Evolutionary conservation across 2,113 vertebrate species (phyloP).

Genomic region (Phylloscopus trochilus): DNA sequence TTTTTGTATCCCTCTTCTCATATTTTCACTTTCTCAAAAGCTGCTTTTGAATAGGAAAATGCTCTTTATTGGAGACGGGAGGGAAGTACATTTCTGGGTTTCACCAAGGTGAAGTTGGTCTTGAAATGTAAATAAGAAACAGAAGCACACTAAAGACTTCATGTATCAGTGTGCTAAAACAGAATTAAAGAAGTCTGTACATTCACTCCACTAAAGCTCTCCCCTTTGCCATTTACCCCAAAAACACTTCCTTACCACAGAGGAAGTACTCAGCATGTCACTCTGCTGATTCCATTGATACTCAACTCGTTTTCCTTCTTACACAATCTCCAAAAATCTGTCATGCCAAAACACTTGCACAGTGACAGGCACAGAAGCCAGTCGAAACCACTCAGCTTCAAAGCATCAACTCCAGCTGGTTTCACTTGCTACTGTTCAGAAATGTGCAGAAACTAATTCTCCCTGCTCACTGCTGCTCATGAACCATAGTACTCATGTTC

Average conservation of each 20-base stretch:
- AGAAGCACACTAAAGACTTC: not conserved
- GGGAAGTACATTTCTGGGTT: accelerated
- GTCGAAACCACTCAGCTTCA: not conserved
- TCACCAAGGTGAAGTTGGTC: not conserved
- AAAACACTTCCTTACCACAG: not conserved
- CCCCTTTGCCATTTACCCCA: not conserved
- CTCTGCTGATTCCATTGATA: not conserved
- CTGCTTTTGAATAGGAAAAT: not conserved
- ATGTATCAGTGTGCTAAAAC: accelerated
- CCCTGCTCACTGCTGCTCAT: not conserved
- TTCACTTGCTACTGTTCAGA: not conserved
- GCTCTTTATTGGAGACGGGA: not conserved
- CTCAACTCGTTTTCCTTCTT: not conserved
- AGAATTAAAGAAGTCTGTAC: not conserved
- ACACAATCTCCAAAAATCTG: not conserved
- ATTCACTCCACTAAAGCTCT: not conserved
- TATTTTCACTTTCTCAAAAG: not conserved
- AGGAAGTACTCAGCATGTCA: not conserved
- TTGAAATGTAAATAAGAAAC: not conserved
- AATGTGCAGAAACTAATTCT: not conserved
- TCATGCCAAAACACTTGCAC: not conserved
- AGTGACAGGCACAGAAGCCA: not conserved
- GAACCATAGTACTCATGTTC: not conserved
- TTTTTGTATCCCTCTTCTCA: not conserved
- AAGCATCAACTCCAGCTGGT: not conserved